phyloP scores from a whole-genome alignment of 1,140 invertebrate species.

The Pseudobourletiella spinata region DNA sequence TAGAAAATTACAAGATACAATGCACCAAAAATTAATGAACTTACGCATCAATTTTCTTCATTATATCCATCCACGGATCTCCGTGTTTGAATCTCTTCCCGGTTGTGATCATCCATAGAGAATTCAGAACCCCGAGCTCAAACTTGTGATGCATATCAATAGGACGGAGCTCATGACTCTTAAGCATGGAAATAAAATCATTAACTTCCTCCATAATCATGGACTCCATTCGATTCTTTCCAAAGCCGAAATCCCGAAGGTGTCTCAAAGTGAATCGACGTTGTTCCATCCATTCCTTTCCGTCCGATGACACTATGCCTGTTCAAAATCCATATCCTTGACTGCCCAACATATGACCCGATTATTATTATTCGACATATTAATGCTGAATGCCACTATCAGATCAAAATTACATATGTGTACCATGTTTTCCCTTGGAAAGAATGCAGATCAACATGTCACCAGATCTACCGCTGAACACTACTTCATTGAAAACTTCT shows the following conservation, averaged over 20 bases:
- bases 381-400: too few relatives aligned
- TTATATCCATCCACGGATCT: not conserved
- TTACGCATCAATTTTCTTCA: not conserved
- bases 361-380: too few relatives aligned
- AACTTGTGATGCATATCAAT: not conserved
- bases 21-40: too few relatives aligned
- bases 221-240: not conserved
- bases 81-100: not conserved
- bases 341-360: not conserved
- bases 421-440: not conserved
- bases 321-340: not conserved
- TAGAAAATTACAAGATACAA: not conserved
- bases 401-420: too few relatives aligned
- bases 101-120: slow-evolving; percentile 1
- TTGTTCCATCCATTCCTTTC: slow-evolving; percentile 1
- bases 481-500: not conserved
- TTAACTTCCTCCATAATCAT: not conserved
- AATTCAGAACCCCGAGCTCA: not conserved
- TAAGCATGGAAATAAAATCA: not conserved
- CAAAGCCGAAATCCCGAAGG: slow-evolving; percentile 4
- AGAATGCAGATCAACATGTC: not conserved
- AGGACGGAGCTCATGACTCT: not conserved
- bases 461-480: not conserved
- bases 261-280: not conserved
- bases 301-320: not conserved